These are phyloP conservation scores for Caranx melampygus DNA, from an alignment of 2,113 vertebrate genomes.

Conservation along the genomic window DNA sequence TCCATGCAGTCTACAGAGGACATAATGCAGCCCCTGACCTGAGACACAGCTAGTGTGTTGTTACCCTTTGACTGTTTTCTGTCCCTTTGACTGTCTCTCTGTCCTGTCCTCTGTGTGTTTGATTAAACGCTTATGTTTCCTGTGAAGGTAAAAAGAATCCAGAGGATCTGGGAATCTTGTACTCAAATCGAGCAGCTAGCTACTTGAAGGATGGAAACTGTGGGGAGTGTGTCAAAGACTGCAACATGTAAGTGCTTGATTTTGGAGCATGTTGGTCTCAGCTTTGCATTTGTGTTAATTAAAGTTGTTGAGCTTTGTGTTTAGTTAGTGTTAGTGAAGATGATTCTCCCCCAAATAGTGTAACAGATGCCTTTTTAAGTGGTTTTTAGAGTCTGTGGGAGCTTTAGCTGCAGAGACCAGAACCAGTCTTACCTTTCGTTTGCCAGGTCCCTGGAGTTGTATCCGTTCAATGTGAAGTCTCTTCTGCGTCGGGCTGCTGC, in stretches of 20 bases:
- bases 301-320: background rate
- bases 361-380: too few species aligned
- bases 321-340: too few species aligned
- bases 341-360: too few species aligned
- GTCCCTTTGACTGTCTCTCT: too few species aligned
- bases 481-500: conserved; percentile 90
- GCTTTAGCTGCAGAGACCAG: background rate
- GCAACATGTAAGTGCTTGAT: conserved; percentile 82
- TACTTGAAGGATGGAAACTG: conserved; percentile 92
- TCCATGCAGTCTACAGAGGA: too few species aligned
- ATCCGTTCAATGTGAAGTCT: conserved; percentile 90
- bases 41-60: too few species aligned
- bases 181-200: conserved; percentile 92
- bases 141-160: conserved; percentile 79
- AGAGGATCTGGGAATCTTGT: conserved; percentile 88
- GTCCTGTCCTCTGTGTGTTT: background rate
- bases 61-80: too few species aligned
- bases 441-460: conserved; percentile 82
- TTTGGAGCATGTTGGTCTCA: background rate
- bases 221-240: conserved; percentile 90
- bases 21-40: too few species aligned
- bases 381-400: too few species aligned
- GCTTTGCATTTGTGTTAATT: background rate
- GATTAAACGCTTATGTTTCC: background rate
- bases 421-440: background rate